These are phyloP conservation scores for Machimus rusticus DNA, from an alignment of 2,888 invertebrate species.

Conservation along the genomic window DNA sequence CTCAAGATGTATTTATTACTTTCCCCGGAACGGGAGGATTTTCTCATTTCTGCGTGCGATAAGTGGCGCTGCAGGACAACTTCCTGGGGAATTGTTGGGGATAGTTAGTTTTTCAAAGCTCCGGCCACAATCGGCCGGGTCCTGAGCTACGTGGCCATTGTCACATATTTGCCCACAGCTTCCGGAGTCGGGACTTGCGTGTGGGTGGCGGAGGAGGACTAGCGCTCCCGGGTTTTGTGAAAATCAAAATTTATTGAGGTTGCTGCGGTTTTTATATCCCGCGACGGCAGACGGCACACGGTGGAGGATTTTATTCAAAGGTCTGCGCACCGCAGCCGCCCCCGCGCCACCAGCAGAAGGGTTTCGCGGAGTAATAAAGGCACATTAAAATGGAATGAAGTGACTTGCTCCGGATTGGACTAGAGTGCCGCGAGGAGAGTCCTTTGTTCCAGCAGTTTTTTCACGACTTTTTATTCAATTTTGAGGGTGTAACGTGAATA, in stretches of 20 bases:
- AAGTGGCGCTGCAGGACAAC: not conserved
- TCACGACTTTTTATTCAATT: constrained; percentile 7
- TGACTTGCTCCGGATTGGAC: not conserved
- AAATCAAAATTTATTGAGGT: constrained; percentile 25
- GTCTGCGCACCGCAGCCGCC: not conserved
- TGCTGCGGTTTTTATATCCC: not conserved
- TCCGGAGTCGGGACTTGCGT: not conserved
- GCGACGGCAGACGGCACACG: not conserved
- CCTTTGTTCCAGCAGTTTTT: not conserved
- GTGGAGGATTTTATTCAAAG: not conserved
- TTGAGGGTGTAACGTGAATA: not conserved
- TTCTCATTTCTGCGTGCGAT: not conserved
- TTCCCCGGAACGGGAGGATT: not conserved
- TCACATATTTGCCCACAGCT: not conserved
- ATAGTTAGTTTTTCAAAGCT: not conserved
- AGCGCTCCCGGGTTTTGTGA: not conserved
- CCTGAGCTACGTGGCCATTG: not conserved
- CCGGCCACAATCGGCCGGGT: not conserved
- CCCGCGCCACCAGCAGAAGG: not conserved
- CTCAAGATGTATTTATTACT: not conserved
- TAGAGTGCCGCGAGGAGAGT: not conserved
- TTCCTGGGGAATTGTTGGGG: not conserved
- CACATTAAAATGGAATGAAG: constrained; percentile 20
- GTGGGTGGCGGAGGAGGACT: not conserved
- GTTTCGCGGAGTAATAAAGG: not conserved